A percentile compares a stretch with the other conserved stretches of the same genome.
These are phyloP conservation scores for Dendrocopos noguchii DNA, from an alignment of 2,113 vertebrate genomes.

Conservation along the genomic window DNA sequence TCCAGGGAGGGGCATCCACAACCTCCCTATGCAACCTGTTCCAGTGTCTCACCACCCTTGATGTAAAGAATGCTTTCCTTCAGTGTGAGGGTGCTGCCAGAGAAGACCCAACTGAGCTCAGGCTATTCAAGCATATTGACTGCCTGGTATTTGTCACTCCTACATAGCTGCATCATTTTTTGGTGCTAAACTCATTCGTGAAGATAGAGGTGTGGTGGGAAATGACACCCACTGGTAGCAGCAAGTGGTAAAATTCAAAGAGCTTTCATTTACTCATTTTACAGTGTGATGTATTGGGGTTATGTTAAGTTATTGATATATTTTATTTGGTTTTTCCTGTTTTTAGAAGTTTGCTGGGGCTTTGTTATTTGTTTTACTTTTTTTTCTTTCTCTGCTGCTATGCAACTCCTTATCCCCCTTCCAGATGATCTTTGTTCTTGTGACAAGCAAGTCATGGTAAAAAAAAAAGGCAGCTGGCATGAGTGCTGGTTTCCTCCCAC, in stretches of 20 bases:
- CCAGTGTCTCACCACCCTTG: no score
- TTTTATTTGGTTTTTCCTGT: not conserved
- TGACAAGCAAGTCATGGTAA: not conserved
- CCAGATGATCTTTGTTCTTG: slow-evolving; percentile 22
- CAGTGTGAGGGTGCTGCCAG: not conserved
- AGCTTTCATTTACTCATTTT: slow-evolving; percentile 1
- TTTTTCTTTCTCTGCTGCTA: not conserved
- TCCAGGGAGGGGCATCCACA: no score
- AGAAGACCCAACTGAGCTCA: not conserved
- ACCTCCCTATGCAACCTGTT: no score
- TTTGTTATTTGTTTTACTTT: not conserved
- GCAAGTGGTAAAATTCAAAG: slow-evolving; percentile 4
- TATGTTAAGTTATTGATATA: slow-evolving; percentile 31
- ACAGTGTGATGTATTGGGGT: not conserved
- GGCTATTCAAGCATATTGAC: not conserved
- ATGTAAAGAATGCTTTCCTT: not conserved
- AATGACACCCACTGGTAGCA: slow-evolving; percentile 30
- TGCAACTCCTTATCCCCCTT: not conserved
- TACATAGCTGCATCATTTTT: slow-evolving; percentile 5
- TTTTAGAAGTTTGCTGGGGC: not conserved
- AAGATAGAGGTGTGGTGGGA: slow-evolving; percentile 22
- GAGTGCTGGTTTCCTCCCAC: not conserved
- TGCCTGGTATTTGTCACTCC: slow-evolving; percentile 36
- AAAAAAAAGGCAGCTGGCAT: not conserved
- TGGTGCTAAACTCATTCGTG: slow-evolving; percentile 11